phyloP scores from a whole-genome alignment of 2,888 invertebrate species.

The Hemithea aestivaria region DNA sequence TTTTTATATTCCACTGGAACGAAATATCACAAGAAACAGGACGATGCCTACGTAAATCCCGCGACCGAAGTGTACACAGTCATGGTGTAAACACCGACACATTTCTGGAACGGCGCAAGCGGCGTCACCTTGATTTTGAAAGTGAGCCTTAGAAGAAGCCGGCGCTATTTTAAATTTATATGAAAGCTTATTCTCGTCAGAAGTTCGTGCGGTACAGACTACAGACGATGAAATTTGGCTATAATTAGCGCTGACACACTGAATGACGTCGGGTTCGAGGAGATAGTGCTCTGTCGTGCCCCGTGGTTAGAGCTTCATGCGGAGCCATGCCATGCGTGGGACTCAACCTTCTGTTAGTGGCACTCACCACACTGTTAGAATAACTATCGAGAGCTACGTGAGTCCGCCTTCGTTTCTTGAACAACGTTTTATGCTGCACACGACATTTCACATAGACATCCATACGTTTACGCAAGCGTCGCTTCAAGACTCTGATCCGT shows the following conservation, averaged over 20 bases:
- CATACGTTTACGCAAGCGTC: conserved; percentile 64
- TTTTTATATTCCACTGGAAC: conserved; percentile 37
- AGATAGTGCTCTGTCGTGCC: conserved; percentile 33
- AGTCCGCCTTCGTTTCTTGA: conserved; percentile 50
- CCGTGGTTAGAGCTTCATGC: conserved; percentile 51
- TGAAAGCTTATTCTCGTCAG: conserved; percentile 64
- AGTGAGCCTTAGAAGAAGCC: conserved; percentile 60
- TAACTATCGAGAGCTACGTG: conserved; percentile 46
- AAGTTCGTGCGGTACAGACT: conserved; percentile 64
- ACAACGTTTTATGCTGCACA: conserved; percentile 48
- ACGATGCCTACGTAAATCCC: conserved; percentile 49
- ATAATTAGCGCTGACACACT: conserved; percentile 51
- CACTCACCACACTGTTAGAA: conserved; percentile 76
- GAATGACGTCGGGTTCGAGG: conserved; percentile 20
- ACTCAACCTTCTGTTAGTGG: conserved; percentile 45
- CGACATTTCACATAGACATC: conserved; percentile 73
- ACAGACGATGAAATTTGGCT: conserved; percentile 43
- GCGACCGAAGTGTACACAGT: conserved; percentile 44
- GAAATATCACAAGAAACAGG: conserved; percentile 44
- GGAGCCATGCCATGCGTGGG: conserved; percentile 51
- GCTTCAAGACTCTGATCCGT: conserved; percentile 56
- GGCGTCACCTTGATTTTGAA: conserved; percentile 78
- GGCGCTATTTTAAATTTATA: conserved; percentile 72
- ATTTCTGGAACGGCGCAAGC: conserved; percentile 68
- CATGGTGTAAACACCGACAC: conserved; percentile 55